Base-by-base conservation (phyloP, 2,888 invertebrate species). In the Xestia ashworthii region DNA sequence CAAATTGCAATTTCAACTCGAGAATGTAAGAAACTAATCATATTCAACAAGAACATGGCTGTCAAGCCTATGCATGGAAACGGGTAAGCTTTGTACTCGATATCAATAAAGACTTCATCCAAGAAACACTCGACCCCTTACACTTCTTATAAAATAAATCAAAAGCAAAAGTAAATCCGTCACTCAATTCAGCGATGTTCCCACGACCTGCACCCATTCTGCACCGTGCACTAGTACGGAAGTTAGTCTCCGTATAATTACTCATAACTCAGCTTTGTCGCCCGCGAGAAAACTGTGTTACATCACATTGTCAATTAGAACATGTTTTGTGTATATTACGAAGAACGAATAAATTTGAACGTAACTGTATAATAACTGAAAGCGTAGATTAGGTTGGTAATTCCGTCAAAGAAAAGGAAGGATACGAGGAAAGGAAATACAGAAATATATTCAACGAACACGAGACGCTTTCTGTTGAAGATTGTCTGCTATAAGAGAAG, bases 221-320 rank as follows among this genome's bases (percentile, higher is more conserved):
- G 93, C 93, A 91, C 53, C 46, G 41, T 62, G 50, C 91, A 87
- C 89, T 83, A 85, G 89, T 89, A 90, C 92, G 93, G 93, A 93
- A 94, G 93, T 89, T 46, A 87, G 78, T 85, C 87, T 88, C 82
- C 83, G 80, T 88, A 86, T 93, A 94, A 94, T 94, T 92, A 93
- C 91, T 91, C 89, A 90, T 91, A 91, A 86, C 86, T 75, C 32
- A 66, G 79, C 78, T 87, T 89, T 88, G 82, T 89, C 88, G 62
- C 74, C 55, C 64, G 70, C 74, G 78, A 85, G 84, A 88, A 88
- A 87, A 86, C 77, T 68, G 44, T 44, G 79, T 88, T 89, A 83
- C 88, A 71, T 89, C 84, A 88, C 71, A 16, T 71, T 75, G 80
- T 81, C 81, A 88, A 84, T 87, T 80, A 87, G 82, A 87, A 86